These are phyloP conservation scores for Manacus vitellinus DNA, from an alignment of 2,113 vertebrate species.

Conservation along the genomic window DNA sequence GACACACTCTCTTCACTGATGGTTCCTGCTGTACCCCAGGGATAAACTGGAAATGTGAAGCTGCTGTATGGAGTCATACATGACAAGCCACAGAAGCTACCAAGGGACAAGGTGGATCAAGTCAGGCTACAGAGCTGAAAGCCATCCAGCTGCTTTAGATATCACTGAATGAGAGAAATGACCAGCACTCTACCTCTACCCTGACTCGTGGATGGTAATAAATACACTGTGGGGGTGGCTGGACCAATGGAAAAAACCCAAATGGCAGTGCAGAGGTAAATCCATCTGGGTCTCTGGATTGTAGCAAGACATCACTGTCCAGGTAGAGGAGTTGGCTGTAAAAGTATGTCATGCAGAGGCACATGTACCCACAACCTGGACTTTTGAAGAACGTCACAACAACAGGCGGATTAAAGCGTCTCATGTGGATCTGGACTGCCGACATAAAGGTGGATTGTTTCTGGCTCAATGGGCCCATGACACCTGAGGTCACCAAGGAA, in stretches of 20 bases:
- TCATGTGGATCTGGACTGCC: background rate
- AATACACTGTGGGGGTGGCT: background rate
- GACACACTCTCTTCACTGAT: background rate
- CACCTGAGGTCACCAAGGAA: background rate
- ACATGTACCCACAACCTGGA: too few species aligned
- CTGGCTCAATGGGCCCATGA: background rate
- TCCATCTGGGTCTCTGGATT: background rate
- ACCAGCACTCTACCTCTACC: background rate
- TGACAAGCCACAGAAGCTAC: background rate
- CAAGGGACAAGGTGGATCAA: background rate
- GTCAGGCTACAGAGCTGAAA: background rate
- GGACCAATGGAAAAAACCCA: background rate
- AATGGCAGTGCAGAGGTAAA: background rate
- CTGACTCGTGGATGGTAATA: background rate
- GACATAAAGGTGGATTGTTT: background rate
- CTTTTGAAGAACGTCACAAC: fast-evolving
- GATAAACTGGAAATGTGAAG: background rate
- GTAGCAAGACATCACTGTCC: background rate
- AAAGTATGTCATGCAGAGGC: background rate
- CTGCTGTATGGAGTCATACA: background rate
- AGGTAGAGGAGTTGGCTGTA: background rate
- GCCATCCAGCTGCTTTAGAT: background rate
- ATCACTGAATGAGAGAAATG: background rate
- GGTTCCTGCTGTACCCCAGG: background rate
- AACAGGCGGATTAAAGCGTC: background rate